A percentile compares a stretch with the other conserved stretches of the same genome.
Conservation (phyloP, 1,140 invertebrate species). For the Neodiprion fabricii region DNA sequence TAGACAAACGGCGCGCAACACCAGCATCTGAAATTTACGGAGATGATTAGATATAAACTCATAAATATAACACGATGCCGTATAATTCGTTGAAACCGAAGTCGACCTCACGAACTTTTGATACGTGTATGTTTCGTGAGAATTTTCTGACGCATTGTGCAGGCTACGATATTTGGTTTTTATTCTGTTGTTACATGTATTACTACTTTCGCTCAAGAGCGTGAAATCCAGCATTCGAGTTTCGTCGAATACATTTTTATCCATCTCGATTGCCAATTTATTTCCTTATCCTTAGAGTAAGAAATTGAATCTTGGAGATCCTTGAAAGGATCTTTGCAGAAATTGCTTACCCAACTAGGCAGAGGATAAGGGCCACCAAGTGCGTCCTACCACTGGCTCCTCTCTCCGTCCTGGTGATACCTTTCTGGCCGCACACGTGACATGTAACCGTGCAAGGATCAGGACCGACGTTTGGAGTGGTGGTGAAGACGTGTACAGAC, state of each 20-base stretch:
- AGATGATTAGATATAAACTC: constrained; percentile 24
- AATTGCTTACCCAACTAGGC: constrained; percentile 61
- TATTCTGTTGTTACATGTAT: too few species aligned
- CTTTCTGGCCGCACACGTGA: constrained; percentile 62
- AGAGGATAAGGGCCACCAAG: constrained; percentile 66
- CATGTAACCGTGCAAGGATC: constrained; percentile 58
- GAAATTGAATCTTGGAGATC: too few species aligned
- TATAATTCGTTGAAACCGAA: neutral
- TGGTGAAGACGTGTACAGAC: neutral
- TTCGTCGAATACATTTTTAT: too few species aligned
- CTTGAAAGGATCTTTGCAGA: too few species aligned
- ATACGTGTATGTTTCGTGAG: too few species aligned
- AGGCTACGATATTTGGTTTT: too few species aligned
- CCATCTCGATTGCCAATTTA: too few species aligned
- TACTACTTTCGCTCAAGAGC: too few species aligned
- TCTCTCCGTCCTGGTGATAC: constrained; percentile 58
- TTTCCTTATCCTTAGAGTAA: neutral
- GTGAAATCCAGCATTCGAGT: too few species aligned
- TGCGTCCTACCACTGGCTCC: constrained; percentile 66
- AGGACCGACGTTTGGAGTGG: constrained; percentile 48
- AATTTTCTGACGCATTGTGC: too few species aligned
- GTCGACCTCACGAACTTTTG: too few species aligned
- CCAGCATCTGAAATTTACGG: constrained; percentile 36
- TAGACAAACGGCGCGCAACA: constrained; percentile 36
- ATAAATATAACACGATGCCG: neutral